Evolutionary conservation across 2,888 invertebrate species (phyloP), one percentile per base, ranked within the genome.

Genomic region (Gymnocheta viridis): DNA sequence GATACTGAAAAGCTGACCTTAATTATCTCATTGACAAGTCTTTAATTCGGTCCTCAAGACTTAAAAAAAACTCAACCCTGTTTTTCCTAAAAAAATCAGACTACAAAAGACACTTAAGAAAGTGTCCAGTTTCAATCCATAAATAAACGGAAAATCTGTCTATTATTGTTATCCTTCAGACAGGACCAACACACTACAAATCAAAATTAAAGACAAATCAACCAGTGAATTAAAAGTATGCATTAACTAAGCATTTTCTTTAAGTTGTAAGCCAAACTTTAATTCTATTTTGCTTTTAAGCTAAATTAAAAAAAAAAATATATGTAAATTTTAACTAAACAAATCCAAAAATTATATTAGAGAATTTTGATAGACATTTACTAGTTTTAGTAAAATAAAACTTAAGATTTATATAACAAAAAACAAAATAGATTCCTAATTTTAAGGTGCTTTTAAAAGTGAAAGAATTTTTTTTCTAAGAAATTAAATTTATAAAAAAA

Each of bases 311-410:
- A 14, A 24, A 49, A 67, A 51, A 24, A 12, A 47, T n/a, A 44
- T 4, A 22, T 74, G 67, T 82, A 76, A 66, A 80, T 76, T 73
- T 80, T 17, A 29, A 60, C 66, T 17, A 56, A 74, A 81, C 56
- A 66, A 77, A 77, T 73, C 84, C 84, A 84, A 84, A 84, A 84
- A 84, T 64, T 84, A 84, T 51, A 62, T 84, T 84, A 84, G 84
- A 44, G 69, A 78, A 73, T 81, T 84, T 76, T 73, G 47, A 83
- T 72, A 66, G 47, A 76, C 10, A 35, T 17, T 32, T 67, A 27
- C 27, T 62, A 54, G 60, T 24, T 70, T 41, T 56, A 56, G 22
- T 56, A 44, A 49, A 74, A 69, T 60, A 29, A 60, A 27, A 44
- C 10, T 47, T 70, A 19, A 64, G 38, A 19, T 41, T 73, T 19